Evolutionary conservation across 2,797 vertebrate species (phyloP).

Genomic region (Phyllotis vaccarum): DNA sequence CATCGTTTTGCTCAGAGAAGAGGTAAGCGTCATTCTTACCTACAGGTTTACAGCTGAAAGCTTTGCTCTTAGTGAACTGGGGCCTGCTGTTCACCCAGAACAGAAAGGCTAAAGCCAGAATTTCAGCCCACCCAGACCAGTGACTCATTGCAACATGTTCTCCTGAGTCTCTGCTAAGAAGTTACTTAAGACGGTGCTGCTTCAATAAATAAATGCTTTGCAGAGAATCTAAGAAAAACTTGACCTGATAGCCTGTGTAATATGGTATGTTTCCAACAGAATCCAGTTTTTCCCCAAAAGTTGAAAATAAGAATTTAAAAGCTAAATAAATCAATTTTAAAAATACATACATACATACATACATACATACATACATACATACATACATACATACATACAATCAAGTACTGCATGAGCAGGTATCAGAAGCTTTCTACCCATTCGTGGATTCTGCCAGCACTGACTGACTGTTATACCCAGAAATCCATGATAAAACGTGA

Average conservation of each 20-base stretch:
- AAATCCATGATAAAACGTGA: background rate
- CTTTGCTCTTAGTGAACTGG: background rate
- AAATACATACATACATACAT: no score
- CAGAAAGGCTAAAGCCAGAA: background rate
- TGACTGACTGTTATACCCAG: background rate
- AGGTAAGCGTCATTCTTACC: background rate
- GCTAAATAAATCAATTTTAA: background rate
- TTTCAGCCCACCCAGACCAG: conserved; percentile 30
- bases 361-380: no score
- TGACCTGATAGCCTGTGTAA: background rate
- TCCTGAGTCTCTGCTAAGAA: background rate
- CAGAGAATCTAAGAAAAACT: conserved; percentile 31
- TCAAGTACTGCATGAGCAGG: background rate
- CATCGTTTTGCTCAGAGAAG: background rate
- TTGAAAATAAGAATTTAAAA: background rate
- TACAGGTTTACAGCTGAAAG: background rate
- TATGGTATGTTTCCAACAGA: background rate
- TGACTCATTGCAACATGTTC: background rate
- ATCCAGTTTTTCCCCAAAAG: background rate
- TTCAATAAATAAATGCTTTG: conserved; percentile 26
- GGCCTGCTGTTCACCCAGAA: background rate
- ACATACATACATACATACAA: no score
- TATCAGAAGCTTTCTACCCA: background rate
- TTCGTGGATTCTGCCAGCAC: background rate
- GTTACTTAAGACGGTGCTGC: conserved; percentile 19